Conservation (phyloP, 2,888 invertebrate genomes). For the Macrosoma leucophasiata region DNA sequence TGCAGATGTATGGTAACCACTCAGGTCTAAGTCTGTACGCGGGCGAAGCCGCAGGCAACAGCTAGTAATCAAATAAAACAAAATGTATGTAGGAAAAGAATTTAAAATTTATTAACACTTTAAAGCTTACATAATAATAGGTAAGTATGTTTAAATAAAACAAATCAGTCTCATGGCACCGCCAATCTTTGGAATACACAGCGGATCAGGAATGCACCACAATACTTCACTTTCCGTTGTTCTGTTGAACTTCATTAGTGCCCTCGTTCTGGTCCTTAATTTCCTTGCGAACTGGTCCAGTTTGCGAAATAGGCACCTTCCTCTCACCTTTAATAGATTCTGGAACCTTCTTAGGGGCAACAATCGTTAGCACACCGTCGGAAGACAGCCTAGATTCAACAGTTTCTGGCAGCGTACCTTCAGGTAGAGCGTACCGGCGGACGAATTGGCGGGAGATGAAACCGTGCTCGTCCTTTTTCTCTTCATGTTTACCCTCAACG, state of each 20-base stretch:
- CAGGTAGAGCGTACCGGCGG: slow-evolving; percentile 83
- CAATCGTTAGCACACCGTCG: slow-evolving; percentile 83
- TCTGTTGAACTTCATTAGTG: slow-evolving; percentile 37
- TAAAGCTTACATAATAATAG: too few species aligned
- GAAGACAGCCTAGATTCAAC: slow-evolving; percentile 84
- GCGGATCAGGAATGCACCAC: slow-evolving; percentile 6
- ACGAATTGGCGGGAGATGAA: slow-evolving; percentile 84
- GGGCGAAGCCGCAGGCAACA: too few species aligned
- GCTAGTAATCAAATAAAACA: too few species aligned
- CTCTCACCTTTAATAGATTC: slow-evolving; percentile 64
- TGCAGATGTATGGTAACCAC: too few species aligned
- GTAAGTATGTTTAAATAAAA: slow-evolving; percentile 11
- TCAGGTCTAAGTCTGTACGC: too few species aligned
- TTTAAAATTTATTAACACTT: too few species aligned
- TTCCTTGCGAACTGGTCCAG: slow-evolving; percentile 75
- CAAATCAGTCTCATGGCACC: slow-evolving; percentile 37
- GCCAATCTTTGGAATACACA: slow-evolving; percentile 26
- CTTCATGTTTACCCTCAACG: slow-evolving; percentile 86
- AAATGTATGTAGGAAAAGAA: too few species aligned
- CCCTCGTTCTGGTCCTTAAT: slow-evolving; percentile 67
- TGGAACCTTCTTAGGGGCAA: slow-evolving; percentile 72
- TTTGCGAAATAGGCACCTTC: slow-evolving; percentile 76
- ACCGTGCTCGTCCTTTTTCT: slow-evolving; percentile 85
- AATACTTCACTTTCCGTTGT: slow-evolving; percentile 18
- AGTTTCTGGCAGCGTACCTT: slow-evolving; percentile 80